Evolutionary conservation across 2,888 invertebrate species (phyloP), one percentile per base, ranked within the genome.

Genomic region (Dryadula phaetusa): DNA sequence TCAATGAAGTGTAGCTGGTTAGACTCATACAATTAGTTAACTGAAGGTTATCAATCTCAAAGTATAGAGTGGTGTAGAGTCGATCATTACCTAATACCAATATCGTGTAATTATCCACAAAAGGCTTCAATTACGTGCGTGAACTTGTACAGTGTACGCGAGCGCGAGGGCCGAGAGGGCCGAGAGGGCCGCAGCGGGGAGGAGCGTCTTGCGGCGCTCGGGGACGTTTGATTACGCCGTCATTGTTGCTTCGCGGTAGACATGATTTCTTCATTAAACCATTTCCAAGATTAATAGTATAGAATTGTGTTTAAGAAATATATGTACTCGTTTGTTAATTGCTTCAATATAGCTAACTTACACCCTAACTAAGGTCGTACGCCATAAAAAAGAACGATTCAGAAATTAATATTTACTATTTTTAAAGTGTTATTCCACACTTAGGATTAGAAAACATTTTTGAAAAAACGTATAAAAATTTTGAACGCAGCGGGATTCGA

Each of bases 211-310:
- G n/a, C n/a, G n/a, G n/a, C 3, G 34, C 44, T 8, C 28, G 42
- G 20, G 8, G 18, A 6, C 5, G 44, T 20, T 16, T 64, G 16
- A 64, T 64, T 40, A 44, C 46, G 18, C 44, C 34, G 18, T 7
- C 47, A 46, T 64, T 58, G 40, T 47, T 20, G 37, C 20, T 37
- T 8, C 18, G 54, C 16, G 53, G 14, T 44, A 53, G n/a, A 61
- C 37, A 64, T 54, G 20, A 64, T 46, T 64, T 32, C 54, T 64
- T 64, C 32, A 64, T 64, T 56, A 54, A 32, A 56, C 46, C 37
- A 22, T 37, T 54, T 37, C 37, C 20, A 54, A 54, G 22, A 54
- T 54, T 20, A 22, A 54, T 54, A 37, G 54, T 37, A 37, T 0
- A 18, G 20, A 20, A 49, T 7, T 18, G 47, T 47, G 20, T 18